Base-by-base conservation (phyloP, 2,797 vertebrate species). In the Petrocephalus schoutedeni region DNA sequence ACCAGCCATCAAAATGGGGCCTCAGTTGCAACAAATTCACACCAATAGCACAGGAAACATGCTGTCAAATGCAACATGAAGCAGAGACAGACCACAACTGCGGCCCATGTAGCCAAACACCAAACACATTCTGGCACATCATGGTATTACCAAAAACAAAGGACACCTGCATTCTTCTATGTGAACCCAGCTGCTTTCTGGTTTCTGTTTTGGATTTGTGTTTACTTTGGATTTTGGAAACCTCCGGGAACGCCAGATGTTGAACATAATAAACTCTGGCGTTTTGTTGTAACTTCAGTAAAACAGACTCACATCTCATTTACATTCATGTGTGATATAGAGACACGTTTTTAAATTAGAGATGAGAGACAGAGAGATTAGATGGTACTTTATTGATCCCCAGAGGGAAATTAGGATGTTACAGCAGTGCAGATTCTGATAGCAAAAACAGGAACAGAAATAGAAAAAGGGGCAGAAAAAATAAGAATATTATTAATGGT, bases 361-460 rank as follows among this genome's bases (percentile, higher is more conserved):
- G 14, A 77, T 77, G 71, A 77, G 71, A 19, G 36, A 77, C 14
- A 45, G 71, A 45, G 71, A n/a, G 71, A 77, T 77, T 41, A 77
- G 71, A 77, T 77, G 36, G 71, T 45, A 77, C 36, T 77, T n/a
- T 77, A 77, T 77, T 77, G 71, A 45, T 77, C 71, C 71, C 71
- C 41, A 9, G 71, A 45, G 36, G 71, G 36, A 77, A 77, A 77
- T 77, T 77, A 41, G 36, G 19, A 77, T 77, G 71, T 45, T 77
- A n/a, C 36, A 77, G 71, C 71, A 77, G 32, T 5, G 16, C 36
- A 19, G 41, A 10, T 57, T 57, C 54, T 57, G 54, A 57, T 19
- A n/a, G 71, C 71, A 77, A 77, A 77, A 77, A 77, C 71, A n/a
- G 71, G 36, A 45, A 45, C 71, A 19, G 19, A 77, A 41, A 77